A percentile compares a stretch with the other conserved stretches of the same genome.
Conservation (phyloP, 64 coral and sea anemone genomes). For the Porites lutea region DNA sequence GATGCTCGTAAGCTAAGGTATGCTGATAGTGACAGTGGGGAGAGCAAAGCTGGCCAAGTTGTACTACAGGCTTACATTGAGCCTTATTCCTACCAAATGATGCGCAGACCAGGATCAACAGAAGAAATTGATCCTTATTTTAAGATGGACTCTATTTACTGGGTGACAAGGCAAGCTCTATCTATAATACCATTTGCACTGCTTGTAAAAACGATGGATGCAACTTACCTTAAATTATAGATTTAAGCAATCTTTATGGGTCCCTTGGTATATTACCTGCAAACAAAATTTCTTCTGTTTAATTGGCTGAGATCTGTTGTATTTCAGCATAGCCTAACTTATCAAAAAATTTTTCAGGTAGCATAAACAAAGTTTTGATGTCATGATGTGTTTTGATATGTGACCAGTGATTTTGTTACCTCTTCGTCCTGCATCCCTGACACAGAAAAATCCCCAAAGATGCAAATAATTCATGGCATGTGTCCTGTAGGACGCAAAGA, state of each 20-base stretch:
- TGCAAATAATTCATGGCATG: too few relatives aligned
- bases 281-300: too few relatives aligned
- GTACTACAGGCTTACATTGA: conserved; percentile 93
- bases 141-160: conserved; percentile 92
- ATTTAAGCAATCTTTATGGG: not conserved
- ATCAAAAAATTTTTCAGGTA: too few relatives aligned
- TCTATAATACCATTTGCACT: conserved; percentile 94
- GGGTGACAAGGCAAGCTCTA: conserved; percentile 88
- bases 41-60: conserved; percentile 78
- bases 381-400: too few relatives aligned
- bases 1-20: conserved; percentile 82
- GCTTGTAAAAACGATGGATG: conserved; percentile 96
- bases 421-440: too few relatives aligned
- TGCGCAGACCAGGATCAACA: conserved; percentile 81
- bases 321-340: too few relatives aligned
- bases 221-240: conserved; percentile 83
- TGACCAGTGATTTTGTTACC: too few relatives aligned
- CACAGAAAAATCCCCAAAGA: too few relatives aligned
- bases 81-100: conserved; percentile 90
- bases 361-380: too few relatives aligned
- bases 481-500: too few relatives aligned
- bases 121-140: conserved; percentile 99
- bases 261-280: not conserved
- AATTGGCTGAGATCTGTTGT: too few relatives aligned
- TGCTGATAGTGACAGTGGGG: conserved; percentile 65